Percentiles rank a stretch among this genome's conserved stretches.
These are phyloP conservation scores for Anarrhichthys ocellatus DNA, from an alignment of 2,113 vertebrate genomes.

Conservation along the genomic window DNA sequence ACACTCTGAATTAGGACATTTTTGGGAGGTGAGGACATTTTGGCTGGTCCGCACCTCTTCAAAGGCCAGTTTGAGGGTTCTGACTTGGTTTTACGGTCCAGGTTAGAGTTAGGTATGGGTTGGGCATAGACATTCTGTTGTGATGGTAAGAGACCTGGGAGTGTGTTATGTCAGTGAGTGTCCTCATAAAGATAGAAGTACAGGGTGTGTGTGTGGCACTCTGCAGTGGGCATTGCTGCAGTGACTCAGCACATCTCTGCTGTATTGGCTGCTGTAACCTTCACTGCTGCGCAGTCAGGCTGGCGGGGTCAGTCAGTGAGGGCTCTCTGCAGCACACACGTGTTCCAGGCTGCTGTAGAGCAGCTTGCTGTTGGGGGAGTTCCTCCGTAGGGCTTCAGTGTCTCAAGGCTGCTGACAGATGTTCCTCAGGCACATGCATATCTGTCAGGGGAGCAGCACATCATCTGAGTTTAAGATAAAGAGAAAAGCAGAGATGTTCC, in stretches of 20 bases:
- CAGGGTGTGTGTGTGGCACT: too few species aligned
- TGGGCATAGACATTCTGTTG: background rate
- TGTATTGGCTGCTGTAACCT: slow-evolving; percentile 2
- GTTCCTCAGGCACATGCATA: background rate
- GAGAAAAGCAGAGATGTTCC: background rate
- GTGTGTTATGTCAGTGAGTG: background rate
- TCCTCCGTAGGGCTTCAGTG: background rate
- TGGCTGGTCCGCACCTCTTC: too few species aligned
- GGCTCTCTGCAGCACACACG: background rate
- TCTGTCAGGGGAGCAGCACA: background rate
- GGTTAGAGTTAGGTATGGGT: too few species aligned
- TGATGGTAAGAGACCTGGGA: background rate
- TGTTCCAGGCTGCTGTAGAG: background rate
- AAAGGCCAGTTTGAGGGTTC: background rate
- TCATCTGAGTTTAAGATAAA: background rate
- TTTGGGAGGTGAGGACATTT: too few species aligned
- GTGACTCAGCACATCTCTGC: slow-evolving; percentile 31
- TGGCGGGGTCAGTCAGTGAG: background rate
- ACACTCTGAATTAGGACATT: too few species aligned
- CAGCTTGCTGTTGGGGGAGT: background rate
- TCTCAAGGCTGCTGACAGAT: background rate
- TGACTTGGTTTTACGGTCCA: background rate
- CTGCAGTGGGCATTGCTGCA: slow-evolving; percentile 1
- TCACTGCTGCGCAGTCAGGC: background rate
- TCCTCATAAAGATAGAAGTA: background rate